Conservation (phyloP, 1,140 invertebrate species). For the Papilio xuthus region DNA sequence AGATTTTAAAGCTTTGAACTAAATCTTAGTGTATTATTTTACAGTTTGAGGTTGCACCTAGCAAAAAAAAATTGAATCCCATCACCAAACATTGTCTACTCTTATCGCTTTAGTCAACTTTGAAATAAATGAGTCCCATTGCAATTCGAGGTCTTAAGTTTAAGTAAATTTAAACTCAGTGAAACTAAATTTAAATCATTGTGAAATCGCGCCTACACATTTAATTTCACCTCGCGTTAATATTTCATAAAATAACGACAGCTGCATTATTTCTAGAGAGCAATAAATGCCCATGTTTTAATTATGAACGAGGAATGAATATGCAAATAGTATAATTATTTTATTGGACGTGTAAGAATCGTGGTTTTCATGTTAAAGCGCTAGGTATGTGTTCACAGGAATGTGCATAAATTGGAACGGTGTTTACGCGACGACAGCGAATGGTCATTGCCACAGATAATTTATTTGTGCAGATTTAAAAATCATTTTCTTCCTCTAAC, state of each 20-base stretch:
- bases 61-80: too few species aligned
- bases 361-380: constrained; percentile 49
- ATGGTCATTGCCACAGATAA: constrained; percentile 41
- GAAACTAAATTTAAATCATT: constrained; percentile 26
- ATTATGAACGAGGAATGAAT: constrained; percentile 50
- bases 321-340: constrained; percentile 48
- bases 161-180: background rate
- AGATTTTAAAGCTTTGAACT: background rate
- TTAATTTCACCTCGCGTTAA: constrained; percentile 32
- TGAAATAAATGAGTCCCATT: background rate
- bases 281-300: constrained; percentile 40
- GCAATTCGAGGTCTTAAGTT: background rate
- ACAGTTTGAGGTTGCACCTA: background rate
- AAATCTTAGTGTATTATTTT: too few species aligned
- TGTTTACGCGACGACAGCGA: constrained; percentile 33
- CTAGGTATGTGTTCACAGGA: constrained; percentile 50
- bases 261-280: constrained; percentile 40
- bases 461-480: constrained; percentile 46
- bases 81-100: background rate
- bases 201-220: constrained; percentile 30
- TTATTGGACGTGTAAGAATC: constrained; percentile 40
- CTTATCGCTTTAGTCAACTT: background rate
- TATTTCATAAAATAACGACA: constrained; percentile 30
- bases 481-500: too few species aligned
- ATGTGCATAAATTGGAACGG: constrained; percentile 47